A percentile compares a stretch with the other conserved stretches of the same genome.
These are phyloP conservation scores for Indicator indicator DNA, from an alignment of 2,113 vertebrate species.

Conservation along the genomic window DNA sequence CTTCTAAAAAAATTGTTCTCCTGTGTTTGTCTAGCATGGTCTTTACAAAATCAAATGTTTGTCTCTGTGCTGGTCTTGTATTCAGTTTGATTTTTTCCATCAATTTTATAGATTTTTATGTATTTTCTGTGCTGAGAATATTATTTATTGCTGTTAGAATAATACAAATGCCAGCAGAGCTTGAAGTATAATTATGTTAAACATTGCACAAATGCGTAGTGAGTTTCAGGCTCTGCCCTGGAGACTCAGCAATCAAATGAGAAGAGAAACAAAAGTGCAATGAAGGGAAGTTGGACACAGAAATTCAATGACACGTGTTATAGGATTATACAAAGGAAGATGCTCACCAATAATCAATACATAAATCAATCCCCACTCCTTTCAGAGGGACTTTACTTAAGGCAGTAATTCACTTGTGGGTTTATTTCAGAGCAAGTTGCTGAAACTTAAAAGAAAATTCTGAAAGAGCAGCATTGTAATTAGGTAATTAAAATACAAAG, in stretches of 20 bases:
- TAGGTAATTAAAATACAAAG: constrained; percentile 7
- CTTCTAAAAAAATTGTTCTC: background rate
- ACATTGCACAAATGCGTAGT: constrained; percentile 17
- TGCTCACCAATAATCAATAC: constrained; percentile 11
- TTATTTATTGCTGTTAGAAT: constrained; percentile 16
- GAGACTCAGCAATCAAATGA: constrained; percentile 29
- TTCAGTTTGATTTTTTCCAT: background rate
- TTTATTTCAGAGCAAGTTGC: background rate
- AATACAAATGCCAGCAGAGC: background rate
- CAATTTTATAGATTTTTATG: background rate
- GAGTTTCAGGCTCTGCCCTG: constrained; percentile 32
- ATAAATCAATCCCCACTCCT: background rate
- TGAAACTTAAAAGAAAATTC: background rate
- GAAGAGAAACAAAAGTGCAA: constrained; percentile 10
- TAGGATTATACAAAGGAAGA: background rate
- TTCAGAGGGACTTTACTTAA: background rate
- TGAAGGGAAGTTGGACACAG: background rate
- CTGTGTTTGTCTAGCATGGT: background rate
- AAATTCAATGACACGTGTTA: constrained; percentile 22
- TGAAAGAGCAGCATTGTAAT: background rate
- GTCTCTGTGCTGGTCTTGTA: background rate
- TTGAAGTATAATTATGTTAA: constrained; percentile 38
- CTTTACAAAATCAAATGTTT: background rate
- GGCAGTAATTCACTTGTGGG: background rate
- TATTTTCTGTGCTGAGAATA: background rate